phyloP scores from a whole-genome alignment of 2,113 vertebrate genomes.

The Edolisoma coerulescens region DNA sequence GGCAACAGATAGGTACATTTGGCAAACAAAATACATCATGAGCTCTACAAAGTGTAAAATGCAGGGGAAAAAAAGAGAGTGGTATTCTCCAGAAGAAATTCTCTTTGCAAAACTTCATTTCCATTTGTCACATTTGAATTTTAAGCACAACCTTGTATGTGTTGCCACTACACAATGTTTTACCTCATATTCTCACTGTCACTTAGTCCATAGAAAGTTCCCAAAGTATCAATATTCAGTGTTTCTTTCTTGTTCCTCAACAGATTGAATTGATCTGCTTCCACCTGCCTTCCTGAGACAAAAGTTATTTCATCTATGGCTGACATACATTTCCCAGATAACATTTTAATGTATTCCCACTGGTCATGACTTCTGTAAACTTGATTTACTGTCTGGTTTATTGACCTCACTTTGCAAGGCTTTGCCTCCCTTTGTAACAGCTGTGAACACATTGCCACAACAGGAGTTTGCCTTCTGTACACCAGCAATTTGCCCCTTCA shows the following conservation, averaged over 20 bases:
- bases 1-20: background rate
- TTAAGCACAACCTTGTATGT: background rate
- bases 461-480: conserved; percentile 13
- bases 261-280: background rate
- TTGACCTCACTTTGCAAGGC: conserved; percentile 1
- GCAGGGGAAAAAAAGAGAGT: background rate
- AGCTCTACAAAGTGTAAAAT: background rate
- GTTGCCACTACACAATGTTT: background rate
- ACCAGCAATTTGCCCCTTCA: conserved; percentile 7
- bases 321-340: conserved; percentile 3
- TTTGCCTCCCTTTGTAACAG: conserved; percentile 32
- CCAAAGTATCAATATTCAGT: background rate
- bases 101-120: background rate
- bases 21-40: conserved; percentile 3
- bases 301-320: background rate
- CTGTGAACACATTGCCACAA: conserved; percentile 19
- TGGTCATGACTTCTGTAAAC: background rate
- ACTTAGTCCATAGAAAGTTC: background rate
- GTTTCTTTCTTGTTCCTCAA: background rate
- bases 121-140: background rate
- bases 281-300: background rate
- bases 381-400: conserved; percentile 48
- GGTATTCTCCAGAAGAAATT: background rate
- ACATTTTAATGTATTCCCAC: conserved; percentile 2
- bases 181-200: background rate